Conservation (phyloP, 1,140 invertebrate genomes). For the Drosophila funebris region DNA sequence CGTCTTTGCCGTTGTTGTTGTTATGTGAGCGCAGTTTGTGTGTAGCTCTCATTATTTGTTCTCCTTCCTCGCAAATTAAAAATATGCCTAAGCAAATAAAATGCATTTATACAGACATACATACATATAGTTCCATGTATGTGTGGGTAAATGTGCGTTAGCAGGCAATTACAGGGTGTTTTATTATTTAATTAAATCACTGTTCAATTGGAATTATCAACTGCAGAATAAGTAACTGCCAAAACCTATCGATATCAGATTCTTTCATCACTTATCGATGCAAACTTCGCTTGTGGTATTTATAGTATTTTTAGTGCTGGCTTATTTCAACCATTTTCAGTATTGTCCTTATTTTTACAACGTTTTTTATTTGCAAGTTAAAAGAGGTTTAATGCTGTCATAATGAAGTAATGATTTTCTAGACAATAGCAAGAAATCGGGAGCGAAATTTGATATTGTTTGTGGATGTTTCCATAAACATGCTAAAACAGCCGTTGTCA, state of each 20-base stretch:
- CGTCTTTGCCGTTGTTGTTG: constrained; percentile 31
- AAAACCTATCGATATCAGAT: not conserved
- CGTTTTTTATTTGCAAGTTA: too few species aligned
- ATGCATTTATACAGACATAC: constrained; percentile 37
- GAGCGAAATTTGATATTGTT: not conserved
- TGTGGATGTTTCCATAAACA: not conserved
- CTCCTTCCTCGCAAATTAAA: constrained; percentile 82
- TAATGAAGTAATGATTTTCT: constrained; percentile 1
- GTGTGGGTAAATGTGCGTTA: constrained; percentile 59
- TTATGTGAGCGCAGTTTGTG: constrained; percentile 38
- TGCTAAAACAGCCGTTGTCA: constrained; percentile 35
- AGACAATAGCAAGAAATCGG: not conserved
- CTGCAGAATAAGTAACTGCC: not conserved
- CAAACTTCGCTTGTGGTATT: too few species aligned
- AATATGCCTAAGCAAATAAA: constrained; percentile 81
- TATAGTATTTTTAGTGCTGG: too few species aligned
- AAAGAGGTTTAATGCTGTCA: not conserved
- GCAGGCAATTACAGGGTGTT: constrained; percentile 60
- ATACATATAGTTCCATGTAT: constrained; percentile 9
- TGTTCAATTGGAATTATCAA: not conserved
- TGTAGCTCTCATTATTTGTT: constrained; percentile 71
- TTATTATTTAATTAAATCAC: not conserved
- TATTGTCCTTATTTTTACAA: too few species aligned
- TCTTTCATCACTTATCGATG: too few species aligned
- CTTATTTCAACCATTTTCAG: too few species aligned